These are phyloP conservation scores for Chaetodon auriga DNA, from an alignment of 2,113 vertebrate genomes.

Conservation along the genomic window DNA sequence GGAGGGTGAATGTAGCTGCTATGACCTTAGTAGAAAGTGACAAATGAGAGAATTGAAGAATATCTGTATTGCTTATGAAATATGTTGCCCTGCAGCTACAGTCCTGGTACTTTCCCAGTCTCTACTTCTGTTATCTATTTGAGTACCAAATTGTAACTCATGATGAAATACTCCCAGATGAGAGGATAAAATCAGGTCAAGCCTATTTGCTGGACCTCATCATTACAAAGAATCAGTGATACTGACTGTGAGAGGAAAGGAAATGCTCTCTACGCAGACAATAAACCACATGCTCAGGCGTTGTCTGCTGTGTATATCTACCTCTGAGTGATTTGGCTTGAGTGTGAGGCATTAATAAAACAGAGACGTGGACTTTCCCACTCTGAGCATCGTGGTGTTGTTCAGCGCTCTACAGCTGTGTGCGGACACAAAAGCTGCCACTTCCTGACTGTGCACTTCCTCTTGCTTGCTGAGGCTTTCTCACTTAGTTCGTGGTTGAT, in stretches of 20 bases:
- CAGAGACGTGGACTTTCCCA: not conserved
- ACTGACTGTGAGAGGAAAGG: not conserved
- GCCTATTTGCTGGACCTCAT: not conserved
- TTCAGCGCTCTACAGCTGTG: conserved; percentile 41
- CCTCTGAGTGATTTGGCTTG: not conserved
- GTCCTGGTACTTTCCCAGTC: not conserved
- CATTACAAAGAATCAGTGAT: not conserved
- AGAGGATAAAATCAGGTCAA: not conserved
- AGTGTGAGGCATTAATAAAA: not conserved
- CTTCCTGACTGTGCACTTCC: conserved; percentile 83
- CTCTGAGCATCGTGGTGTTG: not conserved
- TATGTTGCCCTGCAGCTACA: not conserved
- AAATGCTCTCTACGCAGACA: not conserved
- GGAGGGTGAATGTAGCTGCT: not conserved
- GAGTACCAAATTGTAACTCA: not conserved
- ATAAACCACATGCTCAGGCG: not conserved
- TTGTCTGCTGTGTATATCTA: not conserved
- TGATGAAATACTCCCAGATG: no score
- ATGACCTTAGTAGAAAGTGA: not conserved
- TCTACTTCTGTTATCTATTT: not conserved
- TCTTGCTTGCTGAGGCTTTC: conserved; percentile 46
- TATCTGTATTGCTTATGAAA: not conserved
- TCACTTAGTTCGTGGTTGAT: conserved; percentile 43
- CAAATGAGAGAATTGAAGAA: not conserved
- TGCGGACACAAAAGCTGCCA: conserved; percentile 59